Base-by-base conservation (phyloP, 2,797 vertebrate genomes). In the Kryptolebias ocellatus region DNA sequence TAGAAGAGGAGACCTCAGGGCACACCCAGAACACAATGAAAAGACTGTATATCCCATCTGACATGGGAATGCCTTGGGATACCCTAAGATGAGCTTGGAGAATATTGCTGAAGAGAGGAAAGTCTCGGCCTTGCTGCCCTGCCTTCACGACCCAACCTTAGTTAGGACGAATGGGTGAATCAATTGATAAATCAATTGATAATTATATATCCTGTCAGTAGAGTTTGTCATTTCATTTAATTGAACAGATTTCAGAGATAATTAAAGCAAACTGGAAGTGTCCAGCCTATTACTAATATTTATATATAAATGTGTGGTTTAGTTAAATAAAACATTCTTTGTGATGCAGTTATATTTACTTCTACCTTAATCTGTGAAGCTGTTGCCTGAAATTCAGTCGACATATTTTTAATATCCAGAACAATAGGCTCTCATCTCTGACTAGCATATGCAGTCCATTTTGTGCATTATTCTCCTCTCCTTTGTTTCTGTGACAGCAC, bases 401-500 rank as follows among this genome's bases (percentile, higher is more conserved):
- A 15, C 29, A 45, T 11, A 17, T 62, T 20, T 67, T 63, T 28
- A 49, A n/a, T 29, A 18, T 53, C 0, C 4, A 46, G 42, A 28
- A 62, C 12, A 72, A 67, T 39, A 44, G 72, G 15, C 62, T 31
- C 4, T 31, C 1, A 14, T 24, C 49, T 66, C 50, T 45, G 46
- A 46, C 16, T 11, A 56, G 52, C 28, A 27, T 54, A 58, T 56
- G 12, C 39, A 1, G n/a, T 58, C 27, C 1, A 27, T 34, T 17
- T 37, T 47, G 4, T 54, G 55, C 27, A 50, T 29, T 65, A 2
- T 53, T 57, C 29, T 34, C 24, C 49, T 61, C 12, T 56, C 44
- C 39, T 63, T 80, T 81, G 71, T 84, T 24, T 53, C 7, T 66
- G 34, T 75, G 60, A 57, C 66, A 50, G 55, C 63, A 55, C 71